These are phyloP conservation scores for Enteromius trimaculatus DNA, from an alignment of 2,797 vertebrate genomes.

Conservation along the genomic window DNA sequence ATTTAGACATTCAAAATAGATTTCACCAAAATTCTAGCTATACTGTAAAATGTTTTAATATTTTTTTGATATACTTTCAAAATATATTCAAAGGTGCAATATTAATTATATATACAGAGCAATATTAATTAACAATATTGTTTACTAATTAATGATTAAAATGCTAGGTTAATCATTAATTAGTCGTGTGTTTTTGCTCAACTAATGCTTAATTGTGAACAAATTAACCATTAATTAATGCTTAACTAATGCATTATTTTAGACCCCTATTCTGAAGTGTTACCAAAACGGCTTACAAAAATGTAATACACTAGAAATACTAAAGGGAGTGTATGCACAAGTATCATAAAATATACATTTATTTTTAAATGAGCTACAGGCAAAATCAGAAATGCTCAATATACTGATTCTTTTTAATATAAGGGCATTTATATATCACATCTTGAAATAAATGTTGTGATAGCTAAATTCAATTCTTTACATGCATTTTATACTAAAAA, in stretches of 20 bases:
- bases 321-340: not conserved
- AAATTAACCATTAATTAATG: too few relatives aligned
- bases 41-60: not conserved
- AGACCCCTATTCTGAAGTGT: too few relatives aligned
- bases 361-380: too few relatives aligned
- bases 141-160: too few relatives aligned
- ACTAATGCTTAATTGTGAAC: too few relatives aligned
- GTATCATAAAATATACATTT: not conserved
- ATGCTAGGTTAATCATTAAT: too few relatives aligned
- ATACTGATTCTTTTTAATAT: not conserved
- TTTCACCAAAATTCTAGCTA: not conserved
- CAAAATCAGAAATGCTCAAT: not conserved
- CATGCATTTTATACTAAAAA: not conserved
- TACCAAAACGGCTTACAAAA: too few relatives aligned
- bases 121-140: not conserved
- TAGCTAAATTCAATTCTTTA: not conserved
- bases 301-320: not conserved
- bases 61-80: not conserved
- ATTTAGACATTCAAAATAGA: not conserved
- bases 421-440: not conserved
- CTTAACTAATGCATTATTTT: too few relatives aligned
- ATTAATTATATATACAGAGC: too few relatives aligned
- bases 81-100: not conserved
- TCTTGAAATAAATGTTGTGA: not conserved
- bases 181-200: too few relatives aligned